These are phyloP conservation scores for Melanogrammus aeglefinus DNA, from an alignment of 2,797 vertebrate species.

Conservation along the genomic window DNA sequence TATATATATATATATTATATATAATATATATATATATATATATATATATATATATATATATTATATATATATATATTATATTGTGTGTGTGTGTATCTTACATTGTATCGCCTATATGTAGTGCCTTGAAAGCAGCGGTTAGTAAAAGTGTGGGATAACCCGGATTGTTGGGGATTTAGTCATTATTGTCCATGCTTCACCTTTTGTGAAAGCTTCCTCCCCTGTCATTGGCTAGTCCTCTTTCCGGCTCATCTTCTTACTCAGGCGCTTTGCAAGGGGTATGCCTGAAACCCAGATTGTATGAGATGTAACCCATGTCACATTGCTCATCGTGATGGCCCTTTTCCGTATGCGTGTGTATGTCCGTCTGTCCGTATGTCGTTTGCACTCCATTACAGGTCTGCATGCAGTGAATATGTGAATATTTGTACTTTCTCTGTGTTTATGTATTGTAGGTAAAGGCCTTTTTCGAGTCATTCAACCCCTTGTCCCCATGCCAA, in stretches of 20 bases:
- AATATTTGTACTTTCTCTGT: slow-evolving; percentile 52
- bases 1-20: slow-evolving; percentile 25
- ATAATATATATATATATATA: slow-evolving; percentile 44
- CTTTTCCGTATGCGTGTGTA: slow-evolving; percentile 27
- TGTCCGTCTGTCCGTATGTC: slow-evolving; percentile 22
- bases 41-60: slow-evolving; percentile 35
- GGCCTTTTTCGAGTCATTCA: slow-evolving; percentile 56
- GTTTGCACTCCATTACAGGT: slow-evolving; percentile 57
- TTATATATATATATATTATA: slow-evolving; percentile 26
- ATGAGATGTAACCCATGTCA: slow-evolving; percentile 56
- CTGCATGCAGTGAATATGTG: slow-evolving; percentile 68
- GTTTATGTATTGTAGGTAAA: slow-evolving; percentile 66
- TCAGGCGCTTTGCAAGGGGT: slow-evolving; percentile 67
- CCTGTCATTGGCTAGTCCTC: slow-evolving; percentile 58
- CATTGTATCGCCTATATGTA: slow-evolving; percentile 65
- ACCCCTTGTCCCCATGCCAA: slow-evolving; percentile 64
- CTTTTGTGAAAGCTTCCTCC: slow-evolving; percentile 54
- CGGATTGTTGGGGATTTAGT: slow-evolving; percentile 33
- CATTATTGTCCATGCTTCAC: slow-evolving; percentile 45
- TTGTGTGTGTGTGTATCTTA: slow-evolving; percentile 44
- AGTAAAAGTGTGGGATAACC: slow-evolving; percentile 46
- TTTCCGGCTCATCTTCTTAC: slow-evolving; percentile 62
- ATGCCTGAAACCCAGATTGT: slow-evolving; percentile 61
- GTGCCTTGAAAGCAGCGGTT: slow-evolving; percentile 70
- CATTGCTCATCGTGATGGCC: slow-evolving; percentile 49